Evolutionary conservation across 2,888 invertebrate species (phyloP), one percentile per base, ranked within the genome.

Genomic region (Dicyrtomina minuta): DNA sequence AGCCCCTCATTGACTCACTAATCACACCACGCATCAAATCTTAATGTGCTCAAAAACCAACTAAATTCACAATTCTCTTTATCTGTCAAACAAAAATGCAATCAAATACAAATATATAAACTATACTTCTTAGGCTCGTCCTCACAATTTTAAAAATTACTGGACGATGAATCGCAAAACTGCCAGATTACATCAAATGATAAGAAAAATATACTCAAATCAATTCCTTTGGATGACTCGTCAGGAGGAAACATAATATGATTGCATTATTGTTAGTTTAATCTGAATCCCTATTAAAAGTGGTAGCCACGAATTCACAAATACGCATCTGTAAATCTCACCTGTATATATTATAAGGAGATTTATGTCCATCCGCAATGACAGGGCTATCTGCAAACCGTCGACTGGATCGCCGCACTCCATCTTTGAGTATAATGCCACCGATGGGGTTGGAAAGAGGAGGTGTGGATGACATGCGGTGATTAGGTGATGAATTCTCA

Each of bases 281-380:
- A n/a, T n/a, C n/a, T n/a, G n/a, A n/a, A n/a, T n/a, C n/a, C n/a
- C n/a, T n/a, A n/a, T n/a, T n/a, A n/a, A n/a, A n/a, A n/a, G n/a
- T n/a, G n/a, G n/a, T n/a, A n/a, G n/a, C n/a, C n/a, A n/a, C n/a
- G n/a, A 33, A 33, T 33, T 33, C 8, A 33, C 3, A 33, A 33
- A 33, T n/a, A n/a, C n/a, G n/a, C n/a, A n/a, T 33, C 33, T 8
- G 33, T 33, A 33, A 33, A 33, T 2, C 46, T 24, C 27, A 70
- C 70, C 70, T 70, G 65, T 70, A 67, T 13, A 60, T 60, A 55
- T 49, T 65, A 55, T 62, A 71, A 39, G 71, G 68, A n/a, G 71
- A 66, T 51, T 56, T 60, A 13, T 53, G 49, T 55, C 61, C 68
- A 60, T 68, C 68, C 17, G 61, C 26, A 58, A 43, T 44, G 10